Conservation (phyloP, 2,888 invertebrate genomes). For the Rotaria socialis region DNA sequence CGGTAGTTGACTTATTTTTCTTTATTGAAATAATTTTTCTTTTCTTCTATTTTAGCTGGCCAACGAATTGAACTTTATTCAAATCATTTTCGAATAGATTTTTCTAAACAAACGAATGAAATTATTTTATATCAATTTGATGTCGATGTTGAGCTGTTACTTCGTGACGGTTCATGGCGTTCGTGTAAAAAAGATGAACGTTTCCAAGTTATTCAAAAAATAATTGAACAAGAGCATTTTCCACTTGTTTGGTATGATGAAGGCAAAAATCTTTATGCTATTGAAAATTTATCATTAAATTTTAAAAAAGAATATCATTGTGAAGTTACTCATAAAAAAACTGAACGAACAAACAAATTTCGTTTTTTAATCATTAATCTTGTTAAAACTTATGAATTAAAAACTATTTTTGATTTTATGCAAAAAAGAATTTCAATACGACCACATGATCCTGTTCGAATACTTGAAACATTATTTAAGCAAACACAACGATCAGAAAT, state of each 20-base stretch:
- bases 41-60: background rate
- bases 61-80: background rate
- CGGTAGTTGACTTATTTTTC: background rate
- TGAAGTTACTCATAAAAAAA: background rate
- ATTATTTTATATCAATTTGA: background rate
- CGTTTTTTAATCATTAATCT: background rate
- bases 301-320: background rate
- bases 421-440: background rate
- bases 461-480: conserved; percentile 21
- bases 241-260: conserved; percentile 36
- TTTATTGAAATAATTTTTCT: background rate
- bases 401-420: background rate
- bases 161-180: conserved; percentile 28
- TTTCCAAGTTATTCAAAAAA: background rate
- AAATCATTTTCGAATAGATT: background rate
- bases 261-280: conserved; percentile 9
- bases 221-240: conserved; percentile 1
- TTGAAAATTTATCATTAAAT: background rate
- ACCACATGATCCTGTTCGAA: conserved; percentile 24
- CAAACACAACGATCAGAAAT: background rate
- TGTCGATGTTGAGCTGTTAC: background rate
- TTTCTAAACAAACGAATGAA: background rate
- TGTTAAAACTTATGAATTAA: background rate
- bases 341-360: background rate
- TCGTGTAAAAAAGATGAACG: conserved; percentile 19